phyloP scores from a whole-genome alignment of 1,140 invertebrate genomes.

The Dysdera silvatica region DNA sequence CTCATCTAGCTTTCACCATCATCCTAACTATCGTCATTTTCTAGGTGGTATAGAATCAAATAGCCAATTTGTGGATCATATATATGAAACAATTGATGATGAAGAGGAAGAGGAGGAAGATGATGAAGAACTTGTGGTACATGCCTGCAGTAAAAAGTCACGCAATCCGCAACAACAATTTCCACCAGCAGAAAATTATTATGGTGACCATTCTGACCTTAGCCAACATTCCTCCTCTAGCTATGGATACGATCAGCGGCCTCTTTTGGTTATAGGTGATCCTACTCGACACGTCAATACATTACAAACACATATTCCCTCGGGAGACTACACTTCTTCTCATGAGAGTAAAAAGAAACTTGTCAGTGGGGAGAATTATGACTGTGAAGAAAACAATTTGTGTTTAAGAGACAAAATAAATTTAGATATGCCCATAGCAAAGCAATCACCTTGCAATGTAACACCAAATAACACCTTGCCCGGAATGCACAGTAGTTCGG shows the following conservation, averaged over 20 bases:
- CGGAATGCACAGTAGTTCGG: background rate
- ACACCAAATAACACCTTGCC: conserved; percentile 2
- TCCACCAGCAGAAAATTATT: conserved; percentile 24
- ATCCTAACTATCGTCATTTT: background rate
- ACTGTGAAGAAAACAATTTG: too few relatives aligned
- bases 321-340: background rate
- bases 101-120: conserved; percentile 15
- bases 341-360: conserved; percentile 2
- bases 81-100: conserved; percentile 34
- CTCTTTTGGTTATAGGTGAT: conserved; percentile 5
- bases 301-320: background rate
- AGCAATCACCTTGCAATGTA: background rate
- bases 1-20: too few relatives aligned
- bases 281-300: conserved; percentile 4
- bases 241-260: conserved; percentile 30
- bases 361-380: too few relatives aligned
- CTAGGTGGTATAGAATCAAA: conserved; percentile 11
- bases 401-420: background rate
- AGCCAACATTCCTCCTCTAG: conserved; percentile 31
- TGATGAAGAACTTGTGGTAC: background rate
- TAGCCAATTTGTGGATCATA: conserved; percentile 30
- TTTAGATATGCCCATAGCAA: background rate
- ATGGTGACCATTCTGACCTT: conserved; percentile 24
- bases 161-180: conserved; percentile 12
- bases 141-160: background rate